Evolutionary conservation across 2,888 invertebrate genomes (phyloP).

Genomic region (Melipona beecheii): DNA sequence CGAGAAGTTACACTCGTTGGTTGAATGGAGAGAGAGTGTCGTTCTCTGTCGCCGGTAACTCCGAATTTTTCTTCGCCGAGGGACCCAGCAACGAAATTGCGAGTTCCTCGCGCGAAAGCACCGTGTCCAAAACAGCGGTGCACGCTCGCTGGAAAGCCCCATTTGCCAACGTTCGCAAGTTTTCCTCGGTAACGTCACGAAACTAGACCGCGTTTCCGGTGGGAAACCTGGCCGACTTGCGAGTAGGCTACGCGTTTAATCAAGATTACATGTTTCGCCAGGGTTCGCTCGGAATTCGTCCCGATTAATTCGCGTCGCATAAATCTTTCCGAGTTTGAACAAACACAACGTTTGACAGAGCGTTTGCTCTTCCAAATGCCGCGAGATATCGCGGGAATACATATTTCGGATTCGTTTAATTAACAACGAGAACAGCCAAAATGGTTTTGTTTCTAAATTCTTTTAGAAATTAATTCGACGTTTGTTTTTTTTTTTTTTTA

Average conservation of each 20-base stretch:
- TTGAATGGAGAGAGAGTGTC: not conserved
- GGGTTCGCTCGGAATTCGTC: slow-evolving; percentile 18
- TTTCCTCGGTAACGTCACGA: slow-evolving; percentile 35
- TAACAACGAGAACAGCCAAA: too few relatives aligned
- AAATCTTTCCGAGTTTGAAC: not conserved
- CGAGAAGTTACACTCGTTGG: too few relatives aligned
- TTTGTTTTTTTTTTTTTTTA: too few relatives aligned
- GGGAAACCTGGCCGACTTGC: slow-evolving; percentile 24
- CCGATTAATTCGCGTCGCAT: slow-evolving; percentile 22
- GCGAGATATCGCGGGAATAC: not conserved
- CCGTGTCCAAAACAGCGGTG: slow-evolving; percentile 31
- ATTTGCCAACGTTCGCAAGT: slow-evolving; percentile 18
- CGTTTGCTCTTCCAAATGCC: not conserved
- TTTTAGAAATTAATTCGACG: too few relatives aligned
- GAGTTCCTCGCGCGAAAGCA: slow-evolving; percentile 10
- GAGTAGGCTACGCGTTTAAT: slow-evolving; percentile 36
- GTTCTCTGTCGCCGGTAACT: not conserved
- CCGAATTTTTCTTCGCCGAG: slow-evolving; percentile 5
- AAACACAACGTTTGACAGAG: not conserved
- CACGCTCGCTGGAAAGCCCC: slow-evolving; percentile 32
- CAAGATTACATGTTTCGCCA: slow-evolving; percentile 34
- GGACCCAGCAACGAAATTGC: slow-evolving; percentile 15
- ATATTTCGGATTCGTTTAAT: not conserved
- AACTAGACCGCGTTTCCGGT: slow-evolving; percentile 40
- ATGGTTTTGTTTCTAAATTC: too few relatives aligned